phyloP scores from a whole-genome alignment of 2,113 vertebrate genomes.

The Meleagris gallopavo region DNA sequence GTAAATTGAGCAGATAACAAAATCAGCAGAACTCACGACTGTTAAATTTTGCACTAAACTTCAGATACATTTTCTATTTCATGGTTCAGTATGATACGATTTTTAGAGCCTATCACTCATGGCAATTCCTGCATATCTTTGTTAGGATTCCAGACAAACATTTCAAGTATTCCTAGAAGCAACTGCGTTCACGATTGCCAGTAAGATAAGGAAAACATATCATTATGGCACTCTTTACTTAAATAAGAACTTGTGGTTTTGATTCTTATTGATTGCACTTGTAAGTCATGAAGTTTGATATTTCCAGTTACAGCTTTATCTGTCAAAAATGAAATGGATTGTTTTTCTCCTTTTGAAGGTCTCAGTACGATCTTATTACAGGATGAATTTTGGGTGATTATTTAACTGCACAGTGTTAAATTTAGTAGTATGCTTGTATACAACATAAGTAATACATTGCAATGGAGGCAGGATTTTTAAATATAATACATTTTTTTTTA shows the following conservation, averaged over 20 bases:
- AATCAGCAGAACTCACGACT: conserved; percentile 24
- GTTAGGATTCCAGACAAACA: conserved; percentile 16
- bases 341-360: conserved; percentile 11
- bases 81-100: conserved; percentile 19
- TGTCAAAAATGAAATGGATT: conserved; percentile 28
- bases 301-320: not conserved
- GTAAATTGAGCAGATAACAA: conserved; percentile 49
- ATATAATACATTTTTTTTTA: not conserved
- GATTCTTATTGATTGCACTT: not conserved
- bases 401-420: not conserved
- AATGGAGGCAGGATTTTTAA: not conserved
- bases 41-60: conserved; percentile 61
- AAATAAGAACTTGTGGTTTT: conserved; percentile 18
- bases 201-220: not conserved
- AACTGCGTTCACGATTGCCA: not conserved
- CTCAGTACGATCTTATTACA: not conserved
- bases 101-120: conserved; percentile 6
- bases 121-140: not conserved
- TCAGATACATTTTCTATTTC: conserved; percentile 43
- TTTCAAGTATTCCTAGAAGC: conserved; percentile 18
- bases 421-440: not conserved
- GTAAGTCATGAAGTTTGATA: not conserved
- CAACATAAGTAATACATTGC: not conserved
- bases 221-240: not conserved
- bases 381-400: not conserved